Evolutionary conservation across 2,888 invertebrate species (phyloP), one percentile per base, ranked within the genome.

Genomic region (Ypsolopha sequella): DNA sequence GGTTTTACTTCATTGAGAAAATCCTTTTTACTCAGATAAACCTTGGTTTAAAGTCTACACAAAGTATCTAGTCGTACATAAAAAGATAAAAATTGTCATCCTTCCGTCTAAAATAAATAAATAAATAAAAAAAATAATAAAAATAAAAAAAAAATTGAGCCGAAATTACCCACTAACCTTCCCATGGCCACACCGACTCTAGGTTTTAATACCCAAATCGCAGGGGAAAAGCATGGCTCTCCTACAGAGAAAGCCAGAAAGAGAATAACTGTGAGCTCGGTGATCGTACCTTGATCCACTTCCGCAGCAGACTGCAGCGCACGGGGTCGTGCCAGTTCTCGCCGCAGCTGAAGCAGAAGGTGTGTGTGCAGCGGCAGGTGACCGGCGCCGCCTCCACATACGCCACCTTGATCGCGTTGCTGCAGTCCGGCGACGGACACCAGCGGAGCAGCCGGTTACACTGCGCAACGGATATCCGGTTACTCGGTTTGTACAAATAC

Each of bases 251-350:
- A n/a, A n/a, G n/a, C n/a, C n/a, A n/a, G 11, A 11, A 2, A 36
- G 6, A 8, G 7, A 8, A 13, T 10, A 13, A 9, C 33, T 10
- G 41, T n/a, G 13, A 10, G 7, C 1, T n/a, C 7, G 24, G 45
- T 34, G 10, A 8, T 13, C 45, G 24, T 48, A 86, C 87, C 87
- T 98, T 98, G 60, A 98, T 95, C 99, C 99, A 99, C 77, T 95
- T 95, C 70, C 92, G 92, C 14, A 99, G 90, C 75, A 97, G 90
- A 56, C 93, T 91, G 82, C 99, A 99, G 63, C 95, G 94, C 44
- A 99, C 98, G 34, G 99, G 99, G 76, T 99, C 99, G 81, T 99
- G 99, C 97, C 97, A 97, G 81, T 95, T 95, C 86, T 96, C 96
- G 24, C 96, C 97, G 82, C 98, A 98, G 51, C 93, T 91, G 88